These are phyloP conservation scores for Brachionus plicatilis DNA, from an alignment of 1,140 invertebrate species.

Conservation along the genomic window DNA sequence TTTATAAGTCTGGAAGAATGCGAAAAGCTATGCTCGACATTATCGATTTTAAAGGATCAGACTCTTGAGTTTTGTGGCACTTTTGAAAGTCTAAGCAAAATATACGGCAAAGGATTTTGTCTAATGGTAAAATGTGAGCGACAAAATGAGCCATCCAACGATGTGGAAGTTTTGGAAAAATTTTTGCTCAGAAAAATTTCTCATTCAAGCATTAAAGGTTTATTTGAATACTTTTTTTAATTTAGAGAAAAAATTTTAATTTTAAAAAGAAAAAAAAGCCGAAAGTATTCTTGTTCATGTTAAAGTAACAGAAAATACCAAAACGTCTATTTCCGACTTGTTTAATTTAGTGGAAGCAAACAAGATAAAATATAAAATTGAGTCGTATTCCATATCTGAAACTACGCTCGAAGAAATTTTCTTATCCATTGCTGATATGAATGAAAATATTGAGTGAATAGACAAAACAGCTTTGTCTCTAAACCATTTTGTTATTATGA, in stretches of 20 bases:
- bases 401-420: constrained; percentile 35
- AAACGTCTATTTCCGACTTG: background rate
- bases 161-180: background rate
- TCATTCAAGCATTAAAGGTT: background rate
- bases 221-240: background rate
- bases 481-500: too few relatives aligned
- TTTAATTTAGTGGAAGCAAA: constrained; percentile 3
- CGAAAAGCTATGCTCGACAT: constrained; percentile 57
- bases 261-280: constrained; percentile 1
- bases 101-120: constrained; percentile 57
- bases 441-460: too few relatives aligned
- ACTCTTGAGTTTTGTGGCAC: constrained; percentile 58
- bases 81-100: constrained; percentile 55
- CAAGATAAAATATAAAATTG: constrained; percentile 9
- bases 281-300: background rate
- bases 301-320: background rate
- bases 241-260: background rate
- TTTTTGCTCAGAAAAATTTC: constrained; percentile 7
- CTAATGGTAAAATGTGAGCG: constrained; percentile 46
- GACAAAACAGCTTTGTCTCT: too few relatives aligned
- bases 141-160: background rate
- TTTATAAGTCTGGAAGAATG: constrained; percentile 59
- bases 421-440: background rate
- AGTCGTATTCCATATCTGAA: constrained; percentile 23
- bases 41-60: constrained; percentile 60